These are phyloP conservation scores for Panthera uncia DNA, from an alignment of 2,113 vertebrate genomes.

Conservation along the genomic window DNA sequence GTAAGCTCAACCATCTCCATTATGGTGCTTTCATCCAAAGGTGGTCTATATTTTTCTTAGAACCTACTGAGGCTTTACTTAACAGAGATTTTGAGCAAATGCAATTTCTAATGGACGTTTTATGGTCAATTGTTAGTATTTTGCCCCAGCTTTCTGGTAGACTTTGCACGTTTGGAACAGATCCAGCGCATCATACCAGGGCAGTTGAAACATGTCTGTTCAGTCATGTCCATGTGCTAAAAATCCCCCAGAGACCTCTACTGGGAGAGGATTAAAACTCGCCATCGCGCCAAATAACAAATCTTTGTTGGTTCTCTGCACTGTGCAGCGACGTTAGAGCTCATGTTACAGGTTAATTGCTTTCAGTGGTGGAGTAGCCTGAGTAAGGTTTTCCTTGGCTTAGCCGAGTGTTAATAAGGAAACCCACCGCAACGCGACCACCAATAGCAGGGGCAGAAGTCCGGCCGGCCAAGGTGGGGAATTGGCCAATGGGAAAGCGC, in stretches of 20 bases:
- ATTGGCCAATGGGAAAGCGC: neutral
- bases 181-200: slow-evolving; percentile 67
- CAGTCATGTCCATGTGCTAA: slow-evolving; percentile 70
- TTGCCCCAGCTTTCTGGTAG: neutral
- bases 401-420: slow-evolving; percentile 67
- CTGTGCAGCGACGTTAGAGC: slow-evolving; percentile 50
- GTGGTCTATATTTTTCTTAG: neutral
- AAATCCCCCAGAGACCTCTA: slow-evolving; percentile 69
- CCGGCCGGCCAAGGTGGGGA: neutral
- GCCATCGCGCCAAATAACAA: slow-evolving; percentile 71
- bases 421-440: slow-evolving; percentile 57
- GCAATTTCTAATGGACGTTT: neutral
- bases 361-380: slow-evolving; percentile 69
- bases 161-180: slow-evolving; percentile 54
- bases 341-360: slow-evolving; percentile 80
- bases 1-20: neutral
- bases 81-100: neutral
- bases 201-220: slow-evolving; percentile 71
- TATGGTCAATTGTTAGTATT: neutral
- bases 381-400: slow-evolving; percentile 74
- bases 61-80: neutral
- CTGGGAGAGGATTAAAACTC: slow-evolving; percentile 72
- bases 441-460: slow-evolving; percentile 4
- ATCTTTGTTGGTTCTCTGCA: slow-evolving; percentile 74
- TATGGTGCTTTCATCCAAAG: neutral